These are phyloP conservation scores for Aptenodytes patagonicus DNA, from an alignment of 2,113 vertebrate species.

Conservation along the genomic window DNA sequence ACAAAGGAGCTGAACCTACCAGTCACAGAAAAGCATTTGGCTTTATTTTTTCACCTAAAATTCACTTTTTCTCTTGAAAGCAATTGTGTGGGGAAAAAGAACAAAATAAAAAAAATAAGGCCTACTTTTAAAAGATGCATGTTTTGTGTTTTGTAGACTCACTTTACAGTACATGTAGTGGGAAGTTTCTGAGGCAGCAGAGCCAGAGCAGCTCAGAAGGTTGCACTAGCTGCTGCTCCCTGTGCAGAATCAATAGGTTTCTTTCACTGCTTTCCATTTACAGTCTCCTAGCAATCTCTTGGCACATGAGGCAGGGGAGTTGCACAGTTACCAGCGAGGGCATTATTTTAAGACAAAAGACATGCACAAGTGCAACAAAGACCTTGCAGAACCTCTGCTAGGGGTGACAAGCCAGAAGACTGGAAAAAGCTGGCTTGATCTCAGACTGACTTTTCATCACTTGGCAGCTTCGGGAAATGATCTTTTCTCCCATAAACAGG, in stretches of 20 bases:
- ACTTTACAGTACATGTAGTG: background rate
- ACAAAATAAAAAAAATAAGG: background rate
- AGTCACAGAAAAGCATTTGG: background rate
- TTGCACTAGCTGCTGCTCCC: background rate
- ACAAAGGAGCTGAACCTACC: background rate
- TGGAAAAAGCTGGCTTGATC: background rate
- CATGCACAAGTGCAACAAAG: background rate
- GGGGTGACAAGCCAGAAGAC: background rate
- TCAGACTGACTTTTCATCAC: background rate
- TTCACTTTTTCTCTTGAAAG: background rate
- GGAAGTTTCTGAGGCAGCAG: background rate
- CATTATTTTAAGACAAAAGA: constrained; percentile 29
- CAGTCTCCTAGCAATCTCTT: background rate
- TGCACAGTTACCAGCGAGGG: background rate
- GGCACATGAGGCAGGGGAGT: background rate
- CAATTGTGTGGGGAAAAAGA: background rate
- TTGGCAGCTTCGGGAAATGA: background rate
- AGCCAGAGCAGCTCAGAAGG: background rate
- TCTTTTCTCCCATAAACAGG: background rate
- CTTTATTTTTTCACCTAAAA: background rate
- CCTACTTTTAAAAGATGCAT: background rate
- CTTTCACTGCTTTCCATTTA: constrained; percentile 14
- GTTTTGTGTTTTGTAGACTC: background rate
- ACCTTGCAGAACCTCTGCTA: background rate
- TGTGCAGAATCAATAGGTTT: background rate